Percentiles rank a stretch among this genome's conserved stretches.
phyloP scores from a whole-genome alignment of 2,888 invertebrate species.

The Cephus rjabovi region DNA sequence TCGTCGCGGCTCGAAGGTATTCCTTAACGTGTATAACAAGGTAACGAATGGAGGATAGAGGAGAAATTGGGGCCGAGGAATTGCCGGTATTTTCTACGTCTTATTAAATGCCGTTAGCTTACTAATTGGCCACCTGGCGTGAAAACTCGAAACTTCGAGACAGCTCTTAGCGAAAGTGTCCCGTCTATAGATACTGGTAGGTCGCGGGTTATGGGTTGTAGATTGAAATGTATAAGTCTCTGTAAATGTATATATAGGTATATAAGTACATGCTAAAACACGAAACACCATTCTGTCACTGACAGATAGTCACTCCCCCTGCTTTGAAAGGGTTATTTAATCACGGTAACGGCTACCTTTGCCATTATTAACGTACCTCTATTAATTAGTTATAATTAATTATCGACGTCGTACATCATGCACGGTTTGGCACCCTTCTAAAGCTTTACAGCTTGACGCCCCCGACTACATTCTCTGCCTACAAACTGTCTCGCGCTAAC shows the following conservation, averaged over 20 bases:
- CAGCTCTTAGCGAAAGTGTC: neutral
- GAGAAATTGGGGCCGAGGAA: neutral
- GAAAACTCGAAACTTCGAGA: neutral
- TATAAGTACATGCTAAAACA: neutral
- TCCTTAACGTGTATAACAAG: neutral
- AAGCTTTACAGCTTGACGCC: neutral
- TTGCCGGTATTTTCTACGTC: neutral
- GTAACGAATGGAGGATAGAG: neutral
- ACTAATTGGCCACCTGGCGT: neutral
- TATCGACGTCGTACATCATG: constrained; percentile 23
- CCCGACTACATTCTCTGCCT: neutral
- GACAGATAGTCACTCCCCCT: neutral
- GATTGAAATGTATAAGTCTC: neutral
- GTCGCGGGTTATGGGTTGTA: neutral
- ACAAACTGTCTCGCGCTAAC: neutral
- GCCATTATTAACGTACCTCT: constrained; percentile 15
- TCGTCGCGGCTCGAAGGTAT: neutral
- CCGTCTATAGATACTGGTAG: neutral
- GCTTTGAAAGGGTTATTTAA: neutral
- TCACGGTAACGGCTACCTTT: neutral
- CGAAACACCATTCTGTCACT: neutral
- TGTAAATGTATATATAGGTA: neutral
- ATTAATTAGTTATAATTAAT: constrained; percentile 26
- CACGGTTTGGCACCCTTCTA: neutral
- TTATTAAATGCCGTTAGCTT: neutral